Evolutionary conservation across 2,797 vertebrate species (phyloP), one percentile per base, ranked within the genome.

Genomic region (Smutsia temminckii): DNA sequence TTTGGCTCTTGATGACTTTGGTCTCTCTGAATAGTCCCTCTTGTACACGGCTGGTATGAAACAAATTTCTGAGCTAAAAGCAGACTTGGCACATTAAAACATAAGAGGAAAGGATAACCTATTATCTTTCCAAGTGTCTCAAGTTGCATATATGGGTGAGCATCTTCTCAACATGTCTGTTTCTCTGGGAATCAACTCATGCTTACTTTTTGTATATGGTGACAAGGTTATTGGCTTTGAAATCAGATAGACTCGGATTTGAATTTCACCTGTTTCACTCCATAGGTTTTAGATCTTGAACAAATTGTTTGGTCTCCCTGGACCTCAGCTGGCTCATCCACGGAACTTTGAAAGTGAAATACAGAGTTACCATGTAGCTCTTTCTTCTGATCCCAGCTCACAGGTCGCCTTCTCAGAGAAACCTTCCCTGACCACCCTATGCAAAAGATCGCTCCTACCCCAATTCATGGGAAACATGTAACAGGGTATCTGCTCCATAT

Each of bases 41-140:
- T 61, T 96, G 34, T 42, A 68, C 64, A 42, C 91, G 92, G 46
- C 75, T 96, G 64, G 55, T 89, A 59, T 55, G 91, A 97, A 85
- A 14, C 49, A 88, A 42, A 96, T 96, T 96, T 97, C 94, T 83
- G 79, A 61, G 63, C 64, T 63, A 89, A 90, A 87, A 92, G 86
- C 25, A 32, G 92, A 14, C 77, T 68, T 6, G 23, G 3, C 14
- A 1, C n/a, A 61, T 71, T 94, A 94, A 71, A 75, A 29, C 68
- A 90, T 7, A 87, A 97, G 87, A 25, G 6, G 61, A 94, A 97
- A 96, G 79, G 92, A 93, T 97, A 96, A 93, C 80, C 77, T 97
- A 97, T 96, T 97, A 89, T 95, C 86, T 91, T 95, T 93, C 77
- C 55, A 90, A 93, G 75, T 87, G 79, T 97, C 3, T 94, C 32